These are phyloP conservation scores for Microcebus murinus DNA, from an alignment of 2,113 vertebrate species.

Conservation along the genomic window DNA sequence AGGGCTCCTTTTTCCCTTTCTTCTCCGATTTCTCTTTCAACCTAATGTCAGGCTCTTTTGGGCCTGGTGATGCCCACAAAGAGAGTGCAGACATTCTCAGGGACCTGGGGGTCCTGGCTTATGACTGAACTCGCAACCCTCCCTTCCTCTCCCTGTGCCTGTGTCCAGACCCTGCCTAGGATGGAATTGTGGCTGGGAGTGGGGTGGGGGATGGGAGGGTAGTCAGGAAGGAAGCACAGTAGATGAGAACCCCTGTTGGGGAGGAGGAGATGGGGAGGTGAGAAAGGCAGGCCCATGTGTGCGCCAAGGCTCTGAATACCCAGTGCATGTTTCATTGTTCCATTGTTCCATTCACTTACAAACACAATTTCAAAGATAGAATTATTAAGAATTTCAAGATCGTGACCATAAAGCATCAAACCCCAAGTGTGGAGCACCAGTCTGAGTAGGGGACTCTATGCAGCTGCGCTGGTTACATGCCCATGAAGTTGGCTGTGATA, in stretches of 20 bases:
- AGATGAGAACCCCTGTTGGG: background rate
- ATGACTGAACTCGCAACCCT: background rate
- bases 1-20: background rate
- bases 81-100: background rate
- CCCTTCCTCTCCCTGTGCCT: background rate
- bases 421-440: background rate
- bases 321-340: background rate
- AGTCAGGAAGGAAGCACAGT: background rate
- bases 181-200: background rate
- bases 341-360: background rate
- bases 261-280: background rate
- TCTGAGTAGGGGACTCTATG: background rate
- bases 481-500: background rate
- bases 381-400: background rate
- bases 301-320: background rate
- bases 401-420: background rate
- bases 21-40: background rate
- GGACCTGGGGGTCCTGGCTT: background rate
- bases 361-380: slow-evolving; percentile 3
- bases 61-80: background rate
- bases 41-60: background rate
- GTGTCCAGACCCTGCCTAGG: background rate
- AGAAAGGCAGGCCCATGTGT: background rate
- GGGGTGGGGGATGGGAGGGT: background rate
- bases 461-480: background rate